phyloP scores from a whole-genome alignment of 1,140 invertebrate genomes.

The Drosophila watanabei region DNA sequence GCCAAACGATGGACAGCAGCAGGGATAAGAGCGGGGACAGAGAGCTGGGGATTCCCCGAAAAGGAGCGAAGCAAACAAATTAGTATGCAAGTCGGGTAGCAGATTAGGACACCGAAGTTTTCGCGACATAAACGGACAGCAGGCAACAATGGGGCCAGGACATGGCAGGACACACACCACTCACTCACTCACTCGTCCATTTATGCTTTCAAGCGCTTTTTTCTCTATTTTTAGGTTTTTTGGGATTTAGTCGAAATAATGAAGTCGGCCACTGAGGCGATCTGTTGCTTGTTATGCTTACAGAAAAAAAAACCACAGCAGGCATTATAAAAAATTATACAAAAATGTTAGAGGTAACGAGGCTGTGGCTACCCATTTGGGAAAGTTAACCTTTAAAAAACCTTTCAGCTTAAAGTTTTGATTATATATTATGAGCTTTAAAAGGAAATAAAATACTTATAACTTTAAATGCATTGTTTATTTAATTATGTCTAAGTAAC shows the following conservation, averaged over 20 bases:
- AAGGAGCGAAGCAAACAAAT: conserved; percentile 71
- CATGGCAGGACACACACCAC: conserved; percentile 20
- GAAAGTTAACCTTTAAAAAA: background rate
- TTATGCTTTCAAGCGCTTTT: conserved; percentile 40
- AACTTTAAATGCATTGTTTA: background rate
- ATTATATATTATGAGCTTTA: background rate
- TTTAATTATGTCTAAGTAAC: too few species aligned
- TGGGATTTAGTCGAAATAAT: conserved; percentile 65
- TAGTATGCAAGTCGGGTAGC: conserved; percentile 83
- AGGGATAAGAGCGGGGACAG: conserved; percentile 4
- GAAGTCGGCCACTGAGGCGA: conserved; percentile 65
- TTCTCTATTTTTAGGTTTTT: conserved; percentile 42
- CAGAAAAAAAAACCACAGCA: conserved; percentile 19
- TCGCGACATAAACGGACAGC: conserved; percentile 77
- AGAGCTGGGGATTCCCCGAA: conserved; percentile 8
- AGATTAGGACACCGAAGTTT: conserved; percentile 85
- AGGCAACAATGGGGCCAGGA: conserved; percentile 58
- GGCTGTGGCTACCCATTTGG: background rate
- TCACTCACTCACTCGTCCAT: conserved; percentile 21
- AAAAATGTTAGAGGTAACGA: conserved; percentile 12
- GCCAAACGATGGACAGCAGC: conserved; percentile 34
- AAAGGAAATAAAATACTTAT: background rate
- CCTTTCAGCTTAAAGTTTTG: background rate
- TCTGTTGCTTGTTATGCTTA: conserved; percentile 62
- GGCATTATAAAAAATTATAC: conserved; percentile 21